Percentiles rank a stretch among this genome's conserved stretches.
Conservation (phyloP, 2,113 vertebrate genomes). For the Nyctereutes procyonoides region DNA sequence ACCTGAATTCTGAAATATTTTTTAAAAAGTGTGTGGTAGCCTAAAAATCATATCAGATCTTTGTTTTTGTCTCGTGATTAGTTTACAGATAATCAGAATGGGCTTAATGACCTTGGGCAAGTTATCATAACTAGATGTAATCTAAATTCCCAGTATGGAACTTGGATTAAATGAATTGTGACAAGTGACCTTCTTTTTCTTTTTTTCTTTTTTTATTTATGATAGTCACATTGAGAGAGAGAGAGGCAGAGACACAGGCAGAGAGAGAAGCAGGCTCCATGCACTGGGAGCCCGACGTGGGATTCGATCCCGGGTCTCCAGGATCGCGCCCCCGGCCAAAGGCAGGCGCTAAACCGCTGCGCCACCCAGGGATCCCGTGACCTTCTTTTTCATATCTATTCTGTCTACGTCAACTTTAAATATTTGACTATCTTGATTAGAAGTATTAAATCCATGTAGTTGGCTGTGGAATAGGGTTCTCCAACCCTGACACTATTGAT, state of each 20-base stretch:
- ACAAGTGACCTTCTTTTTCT: no score
- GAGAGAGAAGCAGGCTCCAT: no score
- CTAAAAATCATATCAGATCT: neutral
- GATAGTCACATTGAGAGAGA: no score
- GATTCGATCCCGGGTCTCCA: no score
- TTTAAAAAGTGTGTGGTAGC: neutral
- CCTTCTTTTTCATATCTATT: neutral
- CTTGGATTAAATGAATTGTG: neutral
- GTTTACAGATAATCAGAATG: neutral
- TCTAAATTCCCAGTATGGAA: neutral
- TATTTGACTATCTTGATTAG: neutral
- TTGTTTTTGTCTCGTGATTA: neutral
- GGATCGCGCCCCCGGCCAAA: no score
- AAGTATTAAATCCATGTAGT: neutral
- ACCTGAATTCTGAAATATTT: conserved; percentile 19
- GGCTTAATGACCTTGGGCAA: neutral
- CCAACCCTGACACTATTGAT: neutral
- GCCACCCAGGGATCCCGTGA: no score
- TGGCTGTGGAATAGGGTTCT: neutral
- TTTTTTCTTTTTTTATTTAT: no score
- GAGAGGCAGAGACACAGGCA: no score
- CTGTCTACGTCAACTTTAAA: neutral
- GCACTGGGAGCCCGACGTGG: no score
- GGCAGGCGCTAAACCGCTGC: no score
- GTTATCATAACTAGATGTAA: neutral